phyloP scores from a whole-genome alignment of 2,113 vertebrate species.

The Oryzias javanicus region DNA sequence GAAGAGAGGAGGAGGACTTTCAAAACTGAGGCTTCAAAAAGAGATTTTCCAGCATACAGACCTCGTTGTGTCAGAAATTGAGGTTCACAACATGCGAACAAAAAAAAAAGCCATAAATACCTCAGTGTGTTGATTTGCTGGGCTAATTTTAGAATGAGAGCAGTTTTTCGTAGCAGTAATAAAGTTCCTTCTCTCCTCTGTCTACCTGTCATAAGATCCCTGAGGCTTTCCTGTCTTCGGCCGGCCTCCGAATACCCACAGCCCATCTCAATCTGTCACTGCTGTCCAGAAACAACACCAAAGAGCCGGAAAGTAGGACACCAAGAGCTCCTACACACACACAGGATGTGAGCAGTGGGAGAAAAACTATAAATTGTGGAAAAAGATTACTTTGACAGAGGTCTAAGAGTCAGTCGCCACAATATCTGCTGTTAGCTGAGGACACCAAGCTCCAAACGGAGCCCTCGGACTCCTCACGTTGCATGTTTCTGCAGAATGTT shows the following conservation, averaged over 20 bases:
- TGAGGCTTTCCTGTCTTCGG: constrained; percentile 63
- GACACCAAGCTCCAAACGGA: constrained; percentile 65
- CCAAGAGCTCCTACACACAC: constrained; percentile 38
- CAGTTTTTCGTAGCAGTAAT: constrained; percentile 31
- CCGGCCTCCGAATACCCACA: constrained; percentile 60
- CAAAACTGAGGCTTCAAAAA: constrained; percentile 21
- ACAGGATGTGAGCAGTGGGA: neutral
- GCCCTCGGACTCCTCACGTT: constrained; percentile 70
- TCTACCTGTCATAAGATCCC: constrained; percentile 68
- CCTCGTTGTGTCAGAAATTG: neutral
- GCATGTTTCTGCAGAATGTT: constrained; percentile 61
- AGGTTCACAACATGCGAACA: neutral
- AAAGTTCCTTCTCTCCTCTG: constrained; percentile 57
- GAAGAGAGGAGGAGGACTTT: constrained; percentile 26
- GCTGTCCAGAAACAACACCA: constrained; percentile 61
- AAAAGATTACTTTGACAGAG: constrained; percentile 52
- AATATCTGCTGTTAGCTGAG: constrained; percentile 52
- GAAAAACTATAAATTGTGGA: constrained; percentile 27
- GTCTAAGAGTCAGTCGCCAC: constrained; percentile 36
- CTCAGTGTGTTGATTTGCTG: constrained; percentile 21
- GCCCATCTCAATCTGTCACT: constrained; percentile 72
- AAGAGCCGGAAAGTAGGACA: constrained; percentile 70
- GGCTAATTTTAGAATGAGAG: constrained; percentile 44
- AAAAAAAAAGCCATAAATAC: constrained; percentile 7
- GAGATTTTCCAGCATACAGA: neutral